Conservation (phyloP, 92 coral and sea anemone species). For the Bergia sp. region DNA sequence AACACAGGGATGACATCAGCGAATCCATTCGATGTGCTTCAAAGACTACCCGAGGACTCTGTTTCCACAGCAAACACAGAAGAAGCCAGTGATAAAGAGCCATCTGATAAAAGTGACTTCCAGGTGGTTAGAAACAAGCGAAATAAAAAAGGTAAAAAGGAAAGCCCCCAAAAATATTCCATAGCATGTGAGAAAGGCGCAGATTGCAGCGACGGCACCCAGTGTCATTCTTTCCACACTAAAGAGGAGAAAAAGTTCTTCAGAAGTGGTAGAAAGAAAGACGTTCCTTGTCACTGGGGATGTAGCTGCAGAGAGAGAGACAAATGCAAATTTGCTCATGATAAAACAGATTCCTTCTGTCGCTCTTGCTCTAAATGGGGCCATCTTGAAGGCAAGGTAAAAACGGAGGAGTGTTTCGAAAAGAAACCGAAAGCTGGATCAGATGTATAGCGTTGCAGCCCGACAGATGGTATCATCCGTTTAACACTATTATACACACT, state of each 20-base stretch:
- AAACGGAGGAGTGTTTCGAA: background rate
- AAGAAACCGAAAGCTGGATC: background rate
- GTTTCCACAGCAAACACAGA: background rate
- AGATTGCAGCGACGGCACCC: background rate
- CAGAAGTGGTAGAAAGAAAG: background rate
- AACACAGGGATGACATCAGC: background rate
- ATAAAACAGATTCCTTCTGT: conserved; percentile 32
- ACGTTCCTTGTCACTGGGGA: background rate
- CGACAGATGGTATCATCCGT: no score
- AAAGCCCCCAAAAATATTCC: conserved; percentile 19
- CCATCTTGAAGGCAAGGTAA: conserved; percentile 17
- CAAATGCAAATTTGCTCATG: conserved; percentile 34
- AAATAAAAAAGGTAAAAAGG: background rate
- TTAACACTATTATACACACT: no score
- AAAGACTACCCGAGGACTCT: background rate
- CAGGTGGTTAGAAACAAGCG: background rate
- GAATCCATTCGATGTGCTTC: background rate
- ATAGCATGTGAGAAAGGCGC: conserved; percentile 6
- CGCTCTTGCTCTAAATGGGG: conserved; percentile 41
- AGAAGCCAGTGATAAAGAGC: background rate
- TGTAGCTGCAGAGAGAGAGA: conserved; percentile 20
- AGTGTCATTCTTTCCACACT: conserved; percentile 33
- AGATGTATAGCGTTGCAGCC: no score
- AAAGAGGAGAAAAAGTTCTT: conserved; percentile 35
- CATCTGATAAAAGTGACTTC: background rate